Conservation (phyloP, 2,113 vertebrate species). For the Mobula hypostoma region DNA sequence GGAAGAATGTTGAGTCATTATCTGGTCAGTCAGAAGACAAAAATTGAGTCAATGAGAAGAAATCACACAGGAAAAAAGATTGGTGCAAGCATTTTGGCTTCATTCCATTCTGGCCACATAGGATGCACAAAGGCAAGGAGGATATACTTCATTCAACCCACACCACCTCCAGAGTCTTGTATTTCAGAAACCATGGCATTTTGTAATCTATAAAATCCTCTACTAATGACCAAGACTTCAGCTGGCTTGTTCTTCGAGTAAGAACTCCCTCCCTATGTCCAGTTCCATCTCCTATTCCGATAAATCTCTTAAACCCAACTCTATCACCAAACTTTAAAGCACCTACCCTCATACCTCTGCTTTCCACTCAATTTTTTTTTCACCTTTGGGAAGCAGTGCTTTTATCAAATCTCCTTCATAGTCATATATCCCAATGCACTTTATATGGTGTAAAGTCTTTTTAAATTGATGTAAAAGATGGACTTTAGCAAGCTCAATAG, state of each 20-base stretch:
- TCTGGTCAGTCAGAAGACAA: background rate
- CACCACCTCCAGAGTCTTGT: background rate
- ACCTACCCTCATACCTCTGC: too few species aligned
- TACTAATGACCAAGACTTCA: background rate
- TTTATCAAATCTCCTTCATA: background rate
- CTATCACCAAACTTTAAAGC: background rate
- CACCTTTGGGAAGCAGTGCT: background rate
- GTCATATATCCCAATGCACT: background rate
- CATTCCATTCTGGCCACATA: too few species aligned
- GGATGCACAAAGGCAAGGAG: too few species aligned
- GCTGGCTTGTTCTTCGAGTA: too few species aligned
- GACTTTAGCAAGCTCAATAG: background rate
- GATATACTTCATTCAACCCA: background rate
- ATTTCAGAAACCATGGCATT: background rate
- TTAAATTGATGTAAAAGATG: background rate
- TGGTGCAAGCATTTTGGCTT: too few species aligned
- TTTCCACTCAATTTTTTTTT: background rate
- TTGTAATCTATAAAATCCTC: background rate
- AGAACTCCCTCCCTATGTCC: background rate
- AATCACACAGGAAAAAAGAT: background rate
- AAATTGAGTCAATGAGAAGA: background rate
- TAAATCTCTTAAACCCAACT: background rate
- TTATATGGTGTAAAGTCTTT: background rate
- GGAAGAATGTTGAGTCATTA: background rate
- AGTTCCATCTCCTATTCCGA: background rate